These are phyloP conservation scores for Cyphomyrmex costatus DNA, from an alignment of 1,140 invertebrate genomes.

Conservation along the genomic window DNA sequence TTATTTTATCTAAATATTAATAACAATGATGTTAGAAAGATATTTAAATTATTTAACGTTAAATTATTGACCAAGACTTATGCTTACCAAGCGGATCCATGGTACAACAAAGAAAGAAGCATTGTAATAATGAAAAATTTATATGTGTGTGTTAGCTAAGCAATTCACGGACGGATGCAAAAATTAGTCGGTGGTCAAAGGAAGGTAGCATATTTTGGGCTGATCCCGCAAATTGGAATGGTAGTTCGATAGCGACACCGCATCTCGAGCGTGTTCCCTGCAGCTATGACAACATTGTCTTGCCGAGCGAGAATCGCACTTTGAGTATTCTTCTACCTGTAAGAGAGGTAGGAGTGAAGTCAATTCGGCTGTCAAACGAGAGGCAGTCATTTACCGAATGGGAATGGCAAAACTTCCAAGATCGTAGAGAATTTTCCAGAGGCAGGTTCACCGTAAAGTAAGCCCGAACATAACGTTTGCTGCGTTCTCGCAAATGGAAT, in stretches of 20 bases:
- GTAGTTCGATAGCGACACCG: conserved; percentile 80
- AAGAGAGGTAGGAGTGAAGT: conserved; percentile 74
- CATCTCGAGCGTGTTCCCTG: conserved; percentile 83
- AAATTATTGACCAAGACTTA: too few species aligned
- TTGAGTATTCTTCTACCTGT: conserved; percentile 80
- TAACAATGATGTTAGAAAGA: too few species aligned
- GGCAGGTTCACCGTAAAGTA: conserved; percentile 75
- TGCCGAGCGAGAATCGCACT: conserved; percentile 74
- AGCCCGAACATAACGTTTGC: neutral
- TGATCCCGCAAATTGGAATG: conserved; percentile 83
- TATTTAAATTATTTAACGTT: too few species aligned
- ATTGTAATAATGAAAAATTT: neutral
- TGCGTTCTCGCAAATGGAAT: neutral
- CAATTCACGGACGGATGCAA: conserved; percentile 52
- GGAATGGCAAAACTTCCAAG: conserved; percentile 77
- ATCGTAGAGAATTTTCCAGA: conserved; percentile 76
- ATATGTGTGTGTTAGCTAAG: conserved; percentile 66
- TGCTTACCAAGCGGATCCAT: too few species aligned
- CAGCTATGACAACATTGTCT: conserved; percentile 78
- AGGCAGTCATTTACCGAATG: conserved; percentile 64
- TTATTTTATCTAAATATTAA: too few species aligned
- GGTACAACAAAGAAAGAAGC: too few species aligned
- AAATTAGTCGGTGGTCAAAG: conserved; percentile 73
- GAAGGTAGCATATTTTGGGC: conserved; percentile 81
- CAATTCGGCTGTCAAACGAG: conserved; percentile 71